A percentile compares a stretch with the other conserved stretches of the same genome.
Evolutionary conservation across 2,797 vertebrate genomes (phyloP).

Genomic region (Mallotus villosus): DNA sequence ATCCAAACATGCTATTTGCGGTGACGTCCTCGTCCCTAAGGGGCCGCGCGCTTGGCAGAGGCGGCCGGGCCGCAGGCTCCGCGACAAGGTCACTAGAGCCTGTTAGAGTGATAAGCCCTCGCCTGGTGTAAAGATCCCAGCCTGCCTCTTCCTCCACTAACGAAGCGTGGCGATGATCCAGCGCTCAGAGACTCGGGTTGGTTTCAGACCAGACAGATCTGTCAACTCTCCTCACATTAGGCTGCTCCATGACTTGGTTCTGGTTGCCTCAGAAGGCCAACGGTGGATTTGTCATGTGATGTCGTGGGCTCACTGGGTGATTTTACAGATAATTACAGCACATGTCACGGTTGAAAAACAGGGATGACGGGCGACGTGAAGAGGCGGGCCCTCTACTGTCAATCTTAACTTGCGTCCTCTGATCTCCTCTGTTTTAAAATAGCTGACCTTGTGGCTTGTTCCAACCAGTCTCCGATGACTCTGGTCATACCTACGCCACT

Average conservation of each 20-base stretch:
- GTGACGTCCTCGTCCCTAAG: too few species aligned
- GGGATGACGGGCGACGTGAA: constrained; percentile 19
- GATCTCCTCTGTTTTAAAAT: constrained; percentile 33
- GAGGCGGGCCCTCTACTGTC: not conserved
- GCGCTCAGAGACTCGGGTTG: constrained; percentile 4
- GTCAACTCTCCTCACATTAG: not conserved
- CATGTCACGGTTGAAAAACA: constrained; percentile 39
- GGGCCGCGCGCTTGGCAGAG: too few species aligned
- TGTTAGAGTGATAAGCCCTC: too few species aligned
- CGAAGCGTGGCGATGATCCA: not conserved
- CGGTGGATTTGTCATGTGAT: constrained; percentile 30
- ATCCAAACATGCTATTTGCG: too few species aligned
- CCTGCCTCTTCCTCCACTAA: too few species aligned
- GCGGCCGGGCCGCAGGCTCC: too few species aligned
- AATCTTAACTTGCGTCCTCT: constrained; percentile 26
- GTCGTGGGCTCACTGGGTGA: constrained; percentile 35
- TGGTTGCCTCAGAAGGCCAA: constrained; percentile 22
- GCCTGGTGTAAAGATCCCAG: too few species aligned
- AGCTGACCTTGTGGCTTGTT: constrained; percentile 27
- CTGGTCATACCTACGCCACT: not conserved
- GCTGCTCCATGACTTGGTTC: constrained; percentile 1
- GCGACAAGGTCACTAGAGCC: too few species aligned
- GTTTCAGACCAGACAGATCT: constrained; percentile 14
- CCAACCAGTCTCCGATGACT: not conserved
- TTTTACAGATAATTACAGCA: constrained; percentile 33